Base-by-base conservation (phyloP, 2,888 invertebrate genomes). In the Euzophera pinguis region DNA sequence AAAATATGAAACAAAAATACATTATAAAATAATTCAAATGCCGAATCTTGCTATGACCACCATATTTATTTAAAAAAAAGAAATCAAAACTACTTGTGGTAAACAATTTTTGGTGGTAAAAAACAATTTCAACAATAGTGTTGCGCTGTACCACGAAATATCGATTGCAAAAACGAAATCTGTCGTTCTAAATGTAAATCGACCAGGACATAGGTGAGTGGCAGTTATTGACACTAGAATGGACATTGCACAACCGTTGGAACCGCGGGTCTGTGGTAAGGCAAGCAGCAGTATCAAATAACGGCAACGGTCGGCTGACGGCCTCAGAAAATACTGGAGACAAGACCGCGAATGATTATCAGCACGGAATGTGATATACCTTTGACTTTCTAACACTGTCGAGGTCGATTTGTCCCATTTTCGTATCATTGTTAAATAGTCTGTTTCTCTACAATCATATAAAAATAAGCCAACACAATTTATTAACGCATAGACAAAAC, bases 201-300 rank as follows among this genome's bases (percentile, higher is more conserved):
- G 47, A 45, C 17, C 42, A 52, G 48, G 42, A 67, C 73, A 65
- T 67, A 71, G 22, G 65, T 60, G 61, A 67, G 55, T 71, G 65
- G 68, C 49, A 54, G 67, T 55, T 53, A 60, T 68, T 64, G 70
- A 70, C 65, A 69, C 60, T 53, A 62, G 59, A 72, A 56, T 65
- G 70, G 60, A 65, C 69, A 76, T 84, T 79, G 76, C 80, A 80
- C 78, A 80, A 76, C 72, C 70, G 71, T 75, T 71, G 70, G 69
- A 70, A 79, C 81, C 76, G 73, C 81, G 75, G 65, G 37, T 61
- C 68, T 71, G 81, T 73, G 78, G 84, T 84, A 76, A 82, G 64
- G 57, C 67, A 67, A 80, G 65, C 76, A 64, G 42, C 48, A 60
- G 71, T 71, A 63, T 86, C 66, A 42, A 37, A 67, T 87, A 78